Conservation (phyloP, 2,888 invertebrate species). For the Eilema griseolum region DNA sequence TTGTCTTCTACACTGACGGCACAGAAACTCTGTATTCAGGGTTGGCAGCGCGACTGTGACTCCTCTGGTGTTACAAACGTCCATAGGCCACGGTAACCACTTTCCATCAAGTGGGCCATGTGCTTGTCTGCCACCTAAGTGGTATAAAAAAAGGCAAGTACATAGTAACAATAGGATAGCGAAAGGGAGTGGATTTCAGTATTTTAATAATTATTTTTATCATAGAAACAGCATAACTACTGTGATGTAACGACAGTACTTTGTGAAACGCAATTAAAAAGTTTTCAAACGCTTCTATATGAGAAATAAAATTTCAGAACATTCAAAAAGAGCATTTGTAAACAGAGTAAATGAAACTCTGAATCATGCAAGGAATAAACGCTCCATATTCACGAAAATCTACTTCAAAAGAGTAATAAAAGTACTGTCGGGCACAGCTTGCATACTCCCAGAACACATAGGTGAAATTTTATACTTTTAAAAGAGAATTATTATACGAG, state of each 20-base stretch:
- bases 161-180: background rate
- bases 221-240: background rate
- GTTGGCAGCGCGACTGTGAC: no score
- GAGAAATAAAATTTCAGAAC: background rate
- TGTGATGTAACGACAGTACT: background rate
- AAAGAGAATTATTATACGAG: conserved; percentile 47
- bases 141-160: no score
- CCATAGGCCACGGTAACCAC: no score
- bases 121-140: no score
- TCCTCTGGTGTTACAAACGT: no score
- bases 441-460: conserved; percentile 36
- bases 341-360: conserved; percentile 25
- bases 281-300: background rate
- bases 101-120: no score
- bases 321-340: conserved; percentile 23
- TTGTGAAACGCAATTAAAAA: background rate
- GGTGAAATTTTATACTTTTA: conserved; percentile 42
- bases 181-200: background rate
- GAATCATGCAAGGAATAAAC: conserved; percentile 36
- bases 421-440: conserved; percentile 42
- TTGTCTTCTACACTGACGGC: no score
- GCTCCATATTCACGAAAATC: conserved; percentile 30
- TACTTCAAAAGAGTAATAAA: conserved; percentile 44
- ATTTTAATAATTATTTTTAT: background rate
- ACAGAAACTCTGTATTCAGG: no score